Evolutionary conservation across 1,140 invertebrate species (phyloP), one percentile per base, ranked within the genome.

Genomic region (Drosophila nikananu): DNA sequence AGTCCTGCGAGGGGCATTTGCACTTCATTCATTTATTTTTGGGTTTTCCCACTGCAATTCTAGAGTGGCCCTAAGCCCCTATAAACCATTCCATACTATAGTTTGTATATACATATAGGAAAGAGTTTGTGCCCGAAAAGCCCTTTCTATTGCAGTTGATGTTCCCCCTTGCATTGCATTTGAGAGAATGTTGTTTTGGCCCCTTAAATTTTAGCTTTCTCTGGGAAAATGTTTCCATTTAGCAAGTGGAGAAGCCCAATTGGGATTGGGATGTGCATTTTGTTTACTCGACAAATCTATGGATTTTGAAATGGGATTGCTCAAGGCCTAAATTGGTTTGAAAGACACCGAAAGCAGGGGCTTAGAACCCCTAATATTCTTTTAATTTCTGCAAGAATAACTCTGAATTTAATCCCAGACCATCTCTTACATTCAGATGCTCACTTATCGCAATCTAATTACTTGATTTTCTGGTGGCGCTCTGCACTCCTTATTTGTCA

Each of bases 1-100:
- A 59, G 64, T 72, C 27, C 42, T 9, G 17, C 27, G 15, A 23
- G 64, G 25, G 76, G 32, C 35, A 52, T 63, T 79, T 72, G 44
- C 77, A 49, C 63, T 65, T 62, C 59, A 71, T 71, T 78, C 32
- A 78, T 71, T 78, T 77, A 62, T 78, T 71, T 63, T 17, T 13
- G 9, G 17, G 23, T n/a, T 54, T 64, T 46, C 6, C 60, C 46
- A 59, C 44, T 71, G 54, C 54, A 61, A 61, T 25, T 60, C 37
- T 61, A 25, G 10, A 71, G 68, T 58, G 65, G 66, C 46, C 42
- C 37, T 25, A 23, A 17, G 44, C 35, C 17, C 23, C 21, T 44
- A 49, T 25, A n/a, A 25, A 27, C 54, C 32, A 30, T 17, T 25
- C 32, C 32, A 19, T 7, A 0, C 13, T 27, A 2, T 21, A 35